phyloP scores from a whole-genome alignment of 2,113 vertebrate genomes.

The Syngnathus scovelli region DNA sequence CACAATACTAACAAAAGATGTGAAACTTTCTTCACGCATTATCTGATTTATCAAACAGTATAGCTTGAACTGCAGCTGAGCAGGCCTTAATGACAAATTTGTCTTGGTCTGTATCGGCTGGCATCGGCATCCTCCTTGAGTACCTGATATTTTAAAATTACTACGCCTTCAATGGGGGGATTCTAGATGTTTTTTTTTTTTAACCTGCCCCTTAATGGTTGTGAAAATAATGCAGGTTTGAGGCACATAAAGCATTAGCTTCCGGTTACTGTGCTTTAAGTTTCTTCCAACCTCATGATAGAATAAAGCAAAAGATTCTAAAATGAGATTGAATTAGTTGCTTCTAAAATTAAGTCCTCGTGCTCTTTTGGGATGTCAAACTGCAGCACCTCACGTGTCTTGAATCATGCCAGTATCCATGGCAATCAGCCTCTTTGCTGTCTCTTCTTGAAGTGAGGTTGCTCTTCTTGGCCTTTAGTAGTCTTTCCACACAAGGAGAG shows the following conservation, averaged over 20 bases:
- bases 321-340: not conserved
- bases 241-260: not conserved
- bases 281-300: not conserved
- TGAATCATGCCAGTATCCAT: not conserved
- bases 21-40: too few relatives aligned
- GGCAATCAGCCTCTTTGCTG: not conserved
- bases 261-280: not conserved
- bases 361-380: not conserved
- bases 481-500: conserved; percentile 53
- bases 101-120: not conserved
- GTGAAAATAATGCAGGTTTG: not conserved
- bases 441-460: conserved; percentile 26
- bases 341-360: not conserved
- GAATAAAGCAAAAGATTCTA: not conserved
- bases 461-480: conserved; percentile 53
- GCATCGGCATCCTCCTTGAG: not conserved
- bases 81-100: too few relatives aligned
- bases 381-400: not conserved
- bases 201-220: not conserved
- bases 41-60: too few relatives aligned
- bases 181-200: not conserved
- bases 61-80: too few relatives aligned
- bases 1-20: too few relatives aligned
- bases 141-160: too few relatives aligned
- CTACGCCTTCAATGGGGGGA: not conserved